phyloP scores from a whole-genome alignment of 2,113 vertebrate species.

The human region GRCh38 chr3:24278501-24279000 shows the following conservation, averaged over 20 bases:
- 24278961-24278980: not conserved
- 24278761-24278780: not conserved
- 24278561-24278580: not conserved
- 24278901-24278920: not conserved
- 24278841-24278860: not conserved
- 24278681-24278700: not conserved
- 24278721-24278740: not conserved
- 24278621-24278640: not conserved
- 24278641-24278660: not conserved
- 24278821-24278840: not conserved
- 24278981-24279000: not conserved
- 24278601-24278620: not conserved
- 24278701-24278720: not conserved
- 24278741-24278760: not conserved
- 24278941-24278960: not conserved
- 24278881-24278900: not conserved
- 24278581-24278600: not conserved
- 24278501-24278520: not conserved
- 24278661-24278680: not conserved
- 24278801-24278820: not conserved
- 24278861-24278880: not conserved
- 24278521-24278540: not conserved
- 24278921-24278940: not conserved
- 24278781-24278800: not conserved
- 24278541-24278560: conserved; percentile 1